Evolutionary conservation across 1,140 invertebrate species (phyloP), one percentile per base, ranked within the genome.

Genomic region (Nebria ingens): DNA sequence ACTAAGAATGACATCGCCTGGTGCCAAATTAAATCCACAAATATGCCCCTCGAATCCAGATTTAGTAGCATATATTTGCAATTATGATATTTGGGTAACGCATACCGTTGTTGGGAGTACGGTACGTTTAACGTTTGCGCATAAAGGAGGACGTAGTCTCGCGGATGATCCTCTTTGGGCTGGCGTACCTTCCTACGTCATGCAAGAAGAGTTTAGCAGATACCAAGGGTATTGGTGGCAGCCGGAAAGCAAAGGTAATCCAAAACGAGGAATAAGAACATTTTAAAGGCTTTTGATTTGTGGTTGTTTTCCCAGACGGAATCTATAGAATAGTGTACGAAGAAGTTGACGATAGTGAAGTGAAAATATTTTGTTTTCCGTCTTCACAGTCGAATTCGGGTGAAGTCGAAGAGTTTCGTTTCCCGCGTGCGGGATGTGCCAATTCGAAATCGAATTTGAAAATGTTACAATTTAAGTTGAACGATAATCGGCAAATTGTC

Each of bases 181-280:
- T 1, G 96, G 95, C 1, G 85, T 93, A 21, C 93, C 96, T 0
- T 95, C 92, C 6, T 98, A 97, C 73, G 92, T 98, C 0, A 95
- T 96, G 71, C 95, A 98, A 75, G 96, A 99, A 76, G 96, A 98
- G 75, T 98, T 98, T 75, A 90, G 86, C 56, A 80, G 96, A 22
- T 98, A 93, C 70, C 89, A 87, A 59, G 95, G 95, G 0, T 97
- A 92, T 69, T 99, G 95, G 95, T 99, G 95, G 96, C 89, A 94
- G 66, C 93, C 93, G 2, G 78, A 79, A 58, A 79, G 73, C 51
- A 72, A 77, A 61, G 83, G 82, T 83, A 64, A 55, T 53, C n/a
- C n/a, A n/a, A n/a, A n/a, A n/a, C n/a, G n/a, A 50, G 19, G 9
- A 19, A 42, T 54, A 29, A 38, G 52, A 56, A 19, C 51, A 42